These are phyloP conservation scores for Chiroxiphia lanceolata DNA, from an alignment of 2,797 vertebrate genomes.

Conservation along the genomic window DNA sequence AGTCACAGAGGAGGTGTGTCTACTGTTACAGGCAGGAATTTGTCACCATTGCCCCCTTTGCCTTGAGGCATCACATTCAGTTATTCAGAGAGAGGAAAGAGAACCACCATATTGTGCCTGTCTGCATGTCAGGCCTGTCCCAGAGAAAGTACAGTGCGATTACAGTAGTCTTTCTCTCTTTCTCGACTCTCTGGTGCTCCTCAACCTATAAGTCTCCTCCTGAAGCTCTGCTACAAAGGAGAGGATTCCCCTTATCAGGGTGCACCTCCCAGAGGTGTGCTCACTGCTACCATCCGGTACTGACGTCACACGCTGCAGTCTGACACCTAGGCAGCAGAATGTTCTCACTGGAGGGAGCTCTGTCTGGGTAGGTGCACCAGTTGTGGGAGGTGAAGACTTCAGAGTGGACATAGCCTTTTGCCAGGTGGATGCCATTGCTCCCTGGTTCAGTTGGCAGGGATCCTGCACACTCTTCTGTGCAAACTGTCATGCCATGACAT, in stretches of 20 bases:
- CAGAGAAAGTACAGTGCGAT: background rate
- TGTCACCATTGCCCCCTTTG: background rate
- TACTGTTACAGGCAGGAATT: background rate
- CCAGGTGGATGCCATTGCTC: background rate
- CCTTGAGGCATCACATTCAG: background rate
- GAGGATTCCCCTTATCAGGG: background rate
- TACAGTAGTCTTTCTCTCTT: background rate
- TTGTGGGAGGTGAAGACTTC: fast-evolving
- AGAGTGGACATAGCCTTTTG: background rate
- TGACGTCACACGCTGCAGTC: background rate
- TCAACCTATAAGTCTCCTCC: background rate
- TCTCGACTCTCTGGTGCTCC: background rate
- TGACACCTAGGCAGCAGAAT: background rate
- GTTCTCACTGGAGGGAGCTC: background rate
- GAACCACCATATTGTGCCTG: background rate
- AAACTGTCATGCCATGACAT: background rate
- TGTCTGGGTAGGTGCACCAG: background rate
- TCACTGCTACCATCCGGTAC: background rate
- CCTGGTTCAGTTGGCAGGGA: fast-evolving
- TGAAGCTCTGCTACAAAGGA: background rate
- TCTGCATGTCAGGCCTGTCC: background rate
- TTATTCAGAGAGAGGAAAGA: background rate
- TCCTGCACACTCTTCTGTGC: background rate
- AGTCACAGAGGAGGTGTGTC: background rate
- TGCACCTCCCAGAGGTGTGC: background rate